phyloP scores from a whole-genome alignment of 1,140 invertebrate genomes.

The Cepaea nemoralis region DNA sequence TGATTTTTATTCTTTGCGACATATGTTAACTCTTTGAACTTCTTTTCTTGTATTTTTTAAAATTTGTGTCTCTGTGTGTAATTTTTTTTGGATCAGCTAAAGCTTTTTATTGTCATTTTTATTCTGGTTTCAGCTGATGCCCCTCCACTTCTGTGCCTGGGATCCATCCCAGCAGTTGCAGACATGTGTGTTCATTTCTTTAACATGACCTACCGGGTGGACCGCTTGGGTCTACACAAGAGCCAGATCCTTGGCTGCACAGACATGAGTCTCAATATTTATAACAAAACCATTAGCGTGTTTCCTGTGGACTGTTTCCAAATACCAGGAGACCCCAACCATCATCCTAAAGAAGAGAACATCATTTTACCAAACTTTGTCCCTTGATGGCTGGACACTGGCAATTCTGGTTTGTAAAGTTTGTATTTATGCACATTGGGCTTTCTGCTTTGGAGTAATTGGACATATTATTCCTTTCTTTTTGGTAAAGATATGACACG shows the following conservation, averaged over 20 bases:
- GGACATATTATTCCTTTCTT: background rate
- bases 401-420: background rate
- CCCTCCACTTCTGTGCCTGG: slow-evolving; percentile 56
- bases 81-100: too few species aligned
- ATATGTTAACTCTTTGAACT: too few species aligned
- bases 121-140: slow-evolving; percentile 53
- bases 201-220: slow-evolving; percentile 58
- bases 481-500: too few species aligned
- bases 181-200: slow-evolving; percentile 58
- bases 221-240: slow-evolving; percentile 54
- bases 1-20: too few species aligned
- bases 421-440: background rate
- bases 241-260: slow-evolving; percentile 58
- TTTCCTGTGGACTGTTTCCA: slow-evolving; percentile 63
- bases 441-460: background rate
- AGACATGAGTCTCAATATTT: slow-evolving; percentile 58
- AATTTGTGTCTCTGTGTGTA: too few species aligned
- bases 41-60: too few species aligned
- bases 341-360: slow-evolving; percentile 27
- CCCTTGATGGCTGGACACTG: background rate
- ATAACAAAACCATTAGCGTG: slow-evolving; percentile 60
- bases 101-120: too few species aligned
- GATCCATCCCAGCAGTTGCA: slow-evolving; percentile 54
- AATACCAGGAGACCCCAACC: slow-evolving; percentile 56
- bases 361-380: slow-evolving; percentile 37